Conservation (phyloP, 2,113 vertebrate species). For the Anguilla japonica region DNA sequence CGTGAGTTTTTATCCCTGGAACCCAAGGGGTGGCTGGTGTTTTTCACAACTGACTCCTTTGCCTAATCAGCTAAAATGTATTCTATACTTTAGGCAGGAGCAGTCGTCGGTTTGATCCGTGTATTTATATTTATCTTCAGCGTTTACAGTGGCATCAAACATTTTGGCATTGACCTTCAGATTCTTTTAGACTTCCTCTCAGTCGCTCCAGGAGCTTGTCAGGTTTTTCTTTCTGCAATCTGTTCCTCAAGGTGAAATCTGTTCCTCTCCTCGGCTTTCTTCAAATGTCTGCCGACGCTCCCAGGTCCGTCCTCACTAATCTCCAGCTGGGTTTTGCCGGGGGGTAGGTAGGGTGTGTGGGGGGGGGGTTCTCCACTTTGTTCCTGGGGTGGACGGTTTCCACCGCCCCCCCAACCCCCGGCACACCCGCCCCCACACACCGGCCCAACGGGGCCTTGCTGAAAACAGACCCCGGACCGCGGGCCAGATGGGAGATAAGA, state of each 20-base stretch:
- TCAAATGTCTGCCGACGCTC: slow-evolving; percentile 88
- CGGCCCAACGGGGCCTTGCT: slow-evolving; percentile 52
- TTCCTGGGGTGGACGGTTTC: slow-evolving; percentile 68
- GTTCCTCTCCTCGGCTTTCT: slow-evolving; percentile 83
- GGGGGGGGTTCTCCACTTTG: slow-evolving; percentile 80
- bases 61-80: not conserved
- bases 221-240: slow-evolving; percentile 67
- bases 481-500: slow-evolving; percentile 92
- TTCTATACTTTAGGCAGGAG: not conserved
- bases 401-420: slow-evolving; percentile 60
- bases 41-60: not conserved
- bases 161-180: not conserved
- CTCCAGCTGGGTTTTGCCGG: slow-evolving; percentile 69
- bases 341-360: slow-evolving; percentile 54
- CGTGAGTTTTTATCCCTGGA: not conserved
- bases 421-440: not conserved
- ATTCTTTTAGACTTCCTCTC: not conserved
- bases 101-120: not conserved
- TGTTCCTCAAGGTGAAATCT: slow-evolving; percentile 78
- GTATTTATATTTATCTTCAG: not conserved
- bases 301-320: slow-evolving; percentile 85
- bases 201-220: slow-evolving; percentile 44
- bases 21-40: not conserved
- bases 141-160: not conserved
- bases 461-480: slow-evolving; percentile 87